Percentiles rank a stretch among this genome's conserved stretches.
Evolutionary conservation across 2,888 invertebrate genomes (phyloP).

Genomic region (Caenorhabditis imperialis): DNA sequence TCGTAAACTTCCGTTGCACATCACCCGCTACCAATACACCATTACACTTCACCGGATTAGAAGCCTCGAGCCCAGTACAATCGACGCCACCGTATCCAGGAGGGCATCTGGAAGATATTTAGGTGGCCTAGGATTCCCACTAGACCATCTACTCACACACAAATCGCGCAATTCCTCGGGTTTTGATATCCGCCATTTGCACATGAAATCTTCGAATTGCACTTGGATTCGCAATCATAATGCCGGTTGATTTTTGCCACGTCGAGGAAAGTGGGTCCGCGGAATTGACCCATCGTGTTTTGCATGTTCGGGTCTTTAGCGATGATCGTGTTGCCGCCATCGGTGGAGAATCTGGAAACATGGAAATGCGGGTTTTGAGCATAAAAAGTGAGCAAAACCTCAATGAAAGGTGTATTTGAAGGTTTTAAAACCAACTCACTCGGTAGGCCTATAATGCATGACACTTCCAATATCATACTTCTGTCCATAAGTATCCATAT

Average conservation of each 20-base stretch:
- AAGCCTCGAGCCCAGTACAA: conserved; percentile 45
- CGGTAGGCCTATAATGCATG: conserved; percentile 61
- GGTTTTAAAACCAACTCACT: conserved; percentile 20
- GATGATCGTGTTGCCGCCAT: conserved; percentile 51
- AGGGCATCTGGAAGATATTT: conserved; percentile 54
- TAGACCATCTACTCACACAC: conserved; percentile 31
- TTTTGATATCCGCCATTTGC: conserved; percentile 52
- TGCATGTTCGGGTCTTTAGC: conserved; percentile 57
- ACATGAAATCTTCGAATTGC: conserved; percentile 29
- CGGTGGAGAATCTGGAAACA: conserved; percentile 39
- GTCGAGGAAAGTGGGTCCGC: conserved; percentile 58
- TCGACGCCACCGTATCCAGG: conserved; percentile 49
- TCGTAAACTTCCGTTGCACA: conserved; percentile 46
- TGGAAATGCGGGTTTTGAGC: background rate
- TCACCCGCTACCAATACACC: conserved; percentile 47
- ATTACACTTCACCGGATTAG: conserved; percentile 46
- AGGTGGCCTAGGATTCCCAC: too few species aligned
- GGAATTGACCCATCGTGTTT: conserved; percentile 59
- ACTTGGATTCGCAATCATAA: conserved; percentile 50
- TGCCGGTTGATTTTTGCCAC: conserved; percentile 55
- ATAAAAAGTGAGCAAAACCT: background rate
- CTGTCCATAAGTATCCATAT: conserved; percentile 52
- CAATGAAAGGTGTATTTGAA: background rate
- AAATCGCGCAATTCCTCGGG: conserved; percentile 44
- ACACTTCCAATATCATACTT: conserved; percentile 63